These are phyloP conservation scores for Danio tinwini DNA, from an alignment of 2,797 vertebrate species.

Conservation along the genomic window DNA sequence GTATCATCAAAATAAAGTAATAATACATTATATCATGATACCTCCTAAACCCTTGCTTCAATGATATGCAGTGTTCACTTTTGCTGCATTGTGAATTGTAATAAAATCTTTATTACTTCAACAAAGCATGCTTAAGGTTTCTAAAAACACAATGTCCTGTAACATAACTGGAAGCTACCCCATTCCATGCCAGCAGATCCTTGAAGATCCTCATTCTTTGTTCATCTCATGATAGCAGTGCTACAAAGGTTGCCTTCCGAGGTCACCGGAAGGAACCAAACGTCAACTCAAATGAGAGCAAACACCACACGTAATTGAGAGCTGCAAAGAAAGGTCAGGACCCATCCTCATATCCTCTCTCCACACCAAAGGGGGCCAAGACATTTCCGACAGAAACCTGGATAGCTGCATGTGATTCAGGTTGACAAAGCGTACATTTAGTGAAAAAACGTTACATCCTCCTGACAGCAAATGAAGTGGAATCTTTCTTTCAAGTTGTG, in stretches of 20 bases:
- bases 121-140: not conserved
- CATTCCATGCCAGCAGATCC: not conserved
- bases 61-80: not conserved
- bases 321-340: conserved; percentile 32
- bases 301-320: conserved; percentile 24
- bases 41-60: not conserved
- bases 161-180: not conserved
- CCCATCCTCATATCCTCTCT: conserved; percentile 45
- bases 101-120: not conserved
- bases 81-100: not conserved
- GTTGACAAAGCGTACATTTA: conserved; percentile 18
- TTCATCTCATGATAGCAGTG: conserved; percentile 55
- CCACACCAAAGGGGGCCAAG: conserved; percentile 23
- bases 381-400: not conserved
- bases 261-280: conserved; percentile 58
- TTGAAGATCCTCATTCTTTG: conserved; percentile 46
- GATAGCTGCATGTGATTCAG: conserved; percentile 25
- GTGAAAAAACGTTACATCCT: conserved; percentile 5
- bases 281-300: conserved; percentile 61
- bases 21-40: too few species aligned
- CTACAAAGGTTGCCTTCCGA: conserved; percentile 56
- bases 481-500: conserved; percentile 23
- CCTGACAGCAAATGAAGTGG: conserved; percentile 19
- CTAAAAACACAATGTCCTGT: not conserved
- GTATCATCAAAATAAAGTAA: too few species aligned